Conservation (phyloP, 2,113 vertebrate genomes). For the Anhinga rufa region DNA sequence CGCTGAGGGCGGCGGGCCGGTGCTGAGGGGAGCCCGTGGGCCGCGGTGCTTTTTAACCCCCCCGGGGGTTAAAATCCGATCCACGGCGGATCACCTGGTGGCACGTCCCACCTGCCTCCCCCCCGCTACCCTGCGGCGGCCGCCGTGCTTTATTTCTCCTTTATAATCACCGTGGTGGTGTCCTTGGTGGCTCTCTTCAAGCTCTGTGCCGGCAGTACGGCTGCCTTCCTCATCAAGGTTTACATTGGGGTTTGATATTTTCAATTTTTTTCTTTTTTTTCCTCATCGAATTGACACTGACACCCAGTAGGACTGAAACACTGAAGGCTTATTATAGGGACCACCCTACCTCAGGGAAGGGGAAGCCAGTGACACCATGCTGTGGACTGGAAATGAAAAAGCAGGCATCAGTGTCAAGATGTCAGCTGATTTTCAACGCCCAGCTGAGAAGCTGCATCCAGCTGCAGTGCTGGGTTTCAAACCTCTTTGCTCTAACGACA, state of each 20-base stretch:
- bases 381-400: not conserved
- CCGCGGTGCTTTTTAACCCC: not conserved
- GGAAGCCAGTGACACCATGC: accelerated
- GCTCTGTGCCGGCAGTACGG: accelerated
- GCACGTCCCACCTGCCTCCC: not conserved
- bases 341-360: too few species aligned
- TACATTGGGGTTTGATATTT: not conserved
- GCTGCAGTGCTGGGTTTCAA: not conserved
- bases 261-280: too few species aligned
- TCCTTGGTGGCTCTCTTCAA: too few species aligned
- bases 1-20: not conserved
- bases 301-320: too few species aligned
- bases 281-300: too few species aligned
- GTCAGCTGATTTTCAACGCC: accelerated
- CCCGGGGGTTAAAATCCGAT: too few species aligned
- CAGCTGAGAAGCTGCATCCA: not conserved
- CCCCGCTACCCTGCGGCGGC: too few species aligned
- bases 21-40: accelerated
- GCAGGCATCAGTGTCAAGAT: too few species aligned
- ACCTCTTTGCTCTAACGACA: accelerated
- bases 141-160: too few species aligned
- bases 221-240: not conserved
- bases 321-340: not conserved
- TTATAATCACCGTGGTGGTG: accelerated
- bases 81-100: not conserved